A percentile compares a stretch with the other conserved stretches of the same genome.
Conservation (phyloP, 2,113 vertebrate genomes). For the Bungarus multicinctus region DNA sequence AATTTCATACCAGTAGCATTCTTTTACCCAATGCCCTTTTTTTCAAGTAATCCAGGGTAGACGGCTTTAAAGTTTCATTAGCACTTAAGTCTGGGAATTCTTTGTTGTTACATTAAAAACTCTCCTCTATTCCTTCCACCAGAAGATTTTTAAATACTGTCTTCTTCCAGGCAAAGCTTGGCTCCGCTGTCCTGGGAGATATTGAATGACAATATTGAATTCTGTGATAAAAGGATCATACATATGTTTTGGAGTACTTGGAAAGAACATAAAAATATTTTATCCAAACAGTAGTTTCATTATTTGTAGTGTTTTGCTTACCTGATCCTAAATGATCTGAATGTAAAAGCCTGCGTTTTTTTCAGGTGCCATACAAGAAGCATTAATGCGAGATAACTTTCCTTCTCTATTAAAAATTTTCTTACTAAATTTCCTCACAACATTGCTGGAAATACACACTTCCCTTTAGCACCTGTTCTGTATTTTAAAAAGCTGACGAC, state of each 20-base stretch:
- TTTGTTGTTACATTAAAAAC: conserved; percentile 11
- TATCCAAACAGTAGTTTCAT: background rate
- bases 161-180: background rate
- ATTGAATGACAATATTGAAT: background rate
- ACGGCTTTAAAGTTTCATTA: background rate
- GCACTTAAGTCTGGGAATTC: background rate
- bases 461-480: background rate
- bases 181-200: background rate
- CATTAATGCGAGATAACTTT: background rate
- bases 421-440: background rate
- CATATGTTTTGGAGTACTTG: background rate
- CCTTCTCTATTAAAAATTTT: background rate
- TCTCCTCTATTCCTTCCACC: background rate
- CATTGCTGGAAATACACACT: background rate
- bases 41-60: background rate
- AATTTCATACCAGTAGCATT: background rate
- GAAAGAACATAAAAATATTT: background rate
- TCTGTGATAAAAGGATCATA: background rate
- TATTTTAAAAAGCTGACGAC: background rate
- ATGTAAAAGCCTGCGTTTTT: background rate
- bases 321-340: background rate
- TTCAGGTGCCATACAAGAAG: background rate
- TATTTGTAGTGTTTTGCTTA: background rate
- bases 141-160: background rate
- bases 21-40: conserved; percentile 1